Percentiles rank a stretch among this genome's conserved stretches.
Evolutionary conservation across 2,113 vertebrate species (phyloP).

Genomic region (Gadus macrocephalus): DNA sequence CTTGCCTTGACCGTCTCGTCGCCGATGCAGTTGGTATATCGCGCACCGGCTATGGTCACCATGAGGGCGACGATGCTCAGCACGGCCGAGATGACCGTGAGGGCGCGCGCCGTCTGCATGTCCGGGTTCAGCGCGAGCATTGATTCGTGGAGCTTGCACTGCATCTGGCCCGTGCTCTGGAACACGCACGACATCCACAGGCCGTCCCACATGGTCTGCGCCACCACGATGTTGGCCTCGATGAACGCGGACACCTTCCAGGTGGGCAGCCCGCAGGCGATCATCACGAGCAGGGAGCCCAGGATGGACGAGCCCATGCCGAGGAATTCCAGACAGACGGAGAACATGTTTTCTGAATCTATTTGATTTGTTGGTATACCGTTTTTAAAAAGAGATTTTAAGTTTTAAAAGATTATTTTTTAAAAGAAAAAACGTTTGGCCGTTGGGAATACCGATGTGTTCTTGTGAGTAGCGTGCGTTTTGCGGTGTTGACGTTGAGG

Average conservation of each 20-base stretch:
- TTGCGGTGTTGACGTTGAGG: not conserved
- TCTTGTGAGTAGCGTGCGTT: not conserved
- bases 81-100: constrained; percentile 82
- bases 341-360: constrained; percentile 68
- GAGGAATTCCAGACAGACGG: constrained; percentile 80
- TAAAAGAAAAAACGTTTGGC: not conserved
- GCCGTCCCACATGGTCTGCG: constrained; percentile 87
- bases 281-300: constrained; percentile 84
- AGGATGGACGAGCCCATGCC: constrained; percentile 78
- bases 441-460: not conserved
- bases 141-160: constrained; percentile 84
- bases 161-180: constrained; percentile 91
- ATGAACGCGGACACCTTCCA: constrained; percentile 91
- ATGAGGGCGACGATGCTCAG: constrained; percentile 79
- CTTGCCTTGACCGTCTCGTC: constrained; percentile 72
- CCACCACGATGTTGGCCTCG: constrained; percentile 86
- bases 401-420: not conserved
- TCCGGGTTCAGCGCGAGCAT: constrained; percentile 70
- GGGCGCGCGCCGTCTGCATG: constrained; percentile 84
- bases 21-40: constrained; percentile 87
- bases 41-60: constrained; percentile 84
- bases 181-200: constrained; percentile 95
- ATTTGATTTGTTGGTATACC: not conserved
- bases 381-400: not conserved
- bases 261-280: constrained; percentile 87